phyloP scores from a whole-genome alignment of 2,113 vertebrate genomes.

The Butorides virescens region DNA sequence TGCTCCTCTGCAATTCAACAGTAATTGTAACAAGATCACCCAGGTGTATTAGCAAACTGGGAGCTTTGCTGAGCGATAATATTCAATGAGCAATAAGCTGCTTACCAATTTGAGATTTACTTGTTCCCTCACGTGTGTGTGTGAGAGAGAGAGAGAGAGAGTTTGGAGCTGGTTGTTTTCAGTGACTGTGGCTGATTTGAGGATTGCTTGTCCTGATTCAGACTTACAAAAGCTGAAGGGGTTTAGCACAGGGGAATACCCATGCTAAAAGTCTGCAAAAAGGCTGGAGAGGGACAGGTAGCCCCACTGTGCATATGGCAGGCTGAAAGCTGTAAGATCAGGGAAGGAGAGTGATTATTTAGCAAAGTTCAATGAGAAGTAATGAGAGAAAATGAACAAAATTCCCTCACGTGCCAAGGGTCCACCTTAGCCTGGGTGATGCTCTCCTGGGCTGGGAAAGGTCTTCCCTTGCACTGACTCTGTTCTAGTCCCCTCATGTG shows the following conservation, averaged over 20 bases:
- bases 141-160: not conserved
- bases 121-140: not conserved
- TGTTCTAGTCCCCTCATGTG: not conserved
- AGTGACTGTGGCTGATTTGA: not conserved
- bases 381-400: not conserved
- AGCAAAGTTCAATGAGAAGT: not conserved
- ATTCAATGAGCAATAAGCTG: slow-evolving; percentile 10
- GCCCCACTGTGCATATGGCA: not conserved
- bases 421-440: not conserved
- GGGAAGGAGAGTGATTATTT: not conserved
- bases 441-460: not conserved
- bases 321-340: not conserved
- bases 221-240: not conserved
- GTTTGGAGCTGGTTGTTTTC: not conserved
- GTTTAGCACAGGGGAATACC: not conserved
- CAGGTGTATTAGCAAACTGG: not conserved
- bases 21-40: slow-evolving; percentile 12
- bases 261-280: not conserved
- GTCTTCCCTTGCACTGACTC: not conserved
- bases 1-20: not conserved
- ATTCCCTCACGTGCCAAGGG: not conserved
- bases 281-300: not conserved
- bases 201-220: not conserved
- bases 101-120: not conserved
- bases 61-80: not conserved